Percentiles rank a stretch among this genome's conserved stretches.
Conservation (phyloP, 2,888 invertebrate species). For the Caenorhabditis imperialis region DNA sequence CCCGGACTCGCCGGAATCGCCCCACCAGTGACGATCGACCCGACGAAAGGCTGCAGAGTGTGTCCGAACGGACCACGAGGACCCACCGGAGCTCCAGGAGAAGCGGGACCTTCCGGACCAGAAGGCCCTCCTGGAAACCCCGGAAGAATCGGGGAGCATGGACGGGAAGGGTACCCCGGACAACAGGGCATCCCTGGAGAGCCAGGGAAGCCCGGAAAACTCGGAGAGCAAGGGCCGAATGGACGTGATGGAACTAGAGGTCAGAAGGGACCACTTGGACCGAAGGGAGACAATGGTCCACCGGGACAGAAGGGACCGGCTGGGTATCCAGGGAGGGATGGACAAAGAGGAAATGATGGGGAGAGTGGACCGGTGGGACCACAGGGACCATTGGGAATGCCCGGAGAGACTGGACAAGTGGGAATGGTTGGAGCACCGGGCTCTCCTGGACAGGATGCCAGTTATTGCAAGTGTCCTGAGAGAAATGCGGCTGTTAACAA, state of each 20-base stretch:
- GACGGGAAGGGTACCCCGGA: conserved; percentile 70
- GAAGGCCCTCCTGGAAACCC: conserved; percentile 70
- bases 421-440: conserved; percentile 69
- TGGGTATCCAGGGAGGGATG: conserved; percentile 70
- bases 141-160: conserved; percentile 68
- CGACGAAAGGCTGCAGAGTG: conserved; percentile 68
- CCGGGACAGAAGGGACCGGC: conserved; percentile 70
- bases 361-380: conserved; percentile 68
- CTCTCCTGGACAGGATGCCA: conserved; percentile 60
- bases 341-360: conserved; percentile 65
- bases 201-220: conserved; percentile 69
- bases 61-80: conserved; percentile 75
- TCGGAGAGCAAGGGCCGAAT: conserved; percentile 61
- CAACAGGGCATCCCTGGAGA: conserved; percentile 73
- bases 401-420: conserved; percentile 67
- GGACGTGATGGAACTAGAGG: conserved; percentile 65
- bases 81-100: conserved; percentile 73
- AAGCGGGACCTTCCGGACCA: conserved; percentile 63
- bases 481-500: conserved; percentile 63
- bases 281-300: conserved; percentile 69
- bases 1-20: conserved; percentile 73
- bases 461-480: conserved; percentile 70
- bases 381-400: conserved; percentile 67
- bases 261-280: conserved; percentile 69
- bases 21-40: conserved; percentile 72